These are phyloP conservation scores for Notolabrus celidotus DNA, from an alignment of 2,797 vertebrate species.

Conservation along the genomic window DNA sequence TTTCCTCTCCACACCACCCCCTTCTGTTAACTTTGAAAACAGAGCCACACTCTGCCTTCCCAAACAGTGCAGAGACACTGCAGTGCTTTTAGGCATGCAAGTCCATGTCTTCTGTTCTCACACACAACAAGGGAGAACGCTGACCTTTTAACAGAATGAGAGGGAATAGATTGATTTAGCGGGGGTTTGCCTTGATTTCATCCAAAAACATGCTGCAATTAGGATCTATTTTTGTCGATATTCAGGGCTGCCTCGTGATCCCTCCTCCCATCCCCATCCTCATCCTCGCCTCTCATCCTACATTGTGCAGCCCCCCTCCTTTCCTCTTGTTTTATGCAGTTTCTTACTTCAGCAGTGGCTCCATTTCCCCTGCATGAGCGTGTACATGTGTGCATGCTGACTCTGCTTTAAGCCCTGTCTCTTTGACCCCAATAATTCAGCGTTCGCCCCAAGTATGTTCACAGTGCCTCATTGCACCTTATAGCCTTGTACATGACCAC, in stretches of 20 bases:
- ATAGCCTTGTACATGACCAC: slow-evolving; percentile 21
- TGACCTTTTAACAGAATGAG: slow-evolving; percentile 70
- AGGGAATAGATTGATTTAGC: slow-evolving; percentile 68
- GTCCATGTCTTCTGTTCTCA: slow-evolving; percentile 59
- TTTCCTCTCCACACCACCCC: slow-evolving; percentile 14
- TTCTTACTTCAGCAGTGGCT: slow-evolving; percentile 52
- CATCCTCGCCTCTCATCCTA: slow-evolving; percentile 36
- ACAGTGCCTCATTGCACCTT: slow-evolving; percentile 28
- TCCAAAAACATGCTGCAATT: slow-evolving; percentile 66
- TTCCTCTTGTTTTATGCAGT: slow-evolving; percentile 35
- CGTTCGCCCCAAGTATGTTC: slow-evolving; percentile 28
- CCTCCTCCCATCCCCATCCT: slow-evolving; percentile 32
- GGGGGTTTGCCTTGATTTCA: slow-evolving; percentile 52
- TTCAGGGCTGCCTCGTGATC: slow-evolving; percentile 68
- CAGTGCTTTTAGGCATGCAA: slow-evolving; percentile 68
- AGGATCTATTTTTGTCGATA: slow-evolving; percentile 72
- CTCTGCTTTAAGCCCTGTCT: slow-evolving; percentile 25
- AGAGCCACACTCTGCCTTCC: slow-evolving; percentile 29
- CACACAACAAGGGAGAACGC: slow-evolving; percentile 48
- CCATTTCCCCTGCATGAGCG: slow-evolving; percentile 12
- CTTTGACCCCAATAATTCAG: slow-evolving; percentile 50
- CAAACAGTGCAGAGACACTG: slow-evolving; percentile 59
- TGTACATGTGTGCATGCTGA: slow-evolving; percentile 12
- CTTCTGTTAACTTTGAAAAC: slow-evolving; percentile 49
- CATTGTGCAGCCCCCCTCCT: slow-evolving; percentile 47